Evolutionary conservation across 2,797 vertebrate species (phyloP), one percentile per base, ranked within the genome.

Genomic region (Bradypodion ventrale): DNA sequence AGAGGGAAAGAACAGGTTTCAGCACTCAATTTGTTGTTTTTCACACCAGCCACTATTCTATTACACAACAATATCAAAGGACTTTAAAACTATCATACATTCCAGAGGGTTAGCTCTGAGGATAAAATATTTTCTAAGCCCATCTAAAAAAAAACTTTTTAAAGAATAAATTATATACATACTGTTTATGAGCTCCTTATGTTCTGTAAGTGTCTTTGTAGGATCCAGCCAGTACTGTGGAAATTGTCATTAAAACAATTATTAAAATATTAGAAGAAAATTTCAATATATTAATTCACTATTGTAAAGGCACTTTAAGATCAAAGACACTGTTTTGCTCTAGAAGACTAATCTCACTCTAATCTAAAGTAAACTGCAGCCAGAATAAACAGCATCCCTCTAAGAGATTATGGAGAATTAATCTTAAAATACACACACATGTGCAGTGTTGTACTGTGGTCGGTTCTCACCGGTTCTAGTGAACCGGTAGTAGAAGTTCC

Each of bases 141-240:
- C 35, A 35, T 78, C 80, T 44, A 60, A 84, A 73, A 85, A 85
- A 70, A 42, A 70, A 42, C 40, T 85, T 42, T 75, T 32, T 76
- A 74, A 46, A 78, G 2, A 85, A 80, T 72, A 90, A 89, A 88
- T 80, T 23, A 83, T 87, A 94, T 95, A 97, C 97, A 90, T 97
- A 98, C 97, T 97, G 93, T 96, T 97, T 88, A 98, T 97, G 60
- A 98, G 91, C 87, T 97, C 97, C 94, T 97, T 97, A 92, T 98
- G 97, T 83, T 98, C 97, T 21, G 97, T 94, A 2, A 98, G 97
- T 2, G 96, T 97, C 94, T 97, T 98, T 78, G 94, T 93, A 87
- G 97, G 96, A 95, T 98, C 97, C 92, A 98, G 94, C 97, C 97
- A 98, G 87, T 96, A 97, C 97, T 98, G 95, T 63, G 29, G 82